phyloP scores from a whole-genome alignment of 2,797 vertebrate genomes.

The Gambusia yucatana region DNA sequence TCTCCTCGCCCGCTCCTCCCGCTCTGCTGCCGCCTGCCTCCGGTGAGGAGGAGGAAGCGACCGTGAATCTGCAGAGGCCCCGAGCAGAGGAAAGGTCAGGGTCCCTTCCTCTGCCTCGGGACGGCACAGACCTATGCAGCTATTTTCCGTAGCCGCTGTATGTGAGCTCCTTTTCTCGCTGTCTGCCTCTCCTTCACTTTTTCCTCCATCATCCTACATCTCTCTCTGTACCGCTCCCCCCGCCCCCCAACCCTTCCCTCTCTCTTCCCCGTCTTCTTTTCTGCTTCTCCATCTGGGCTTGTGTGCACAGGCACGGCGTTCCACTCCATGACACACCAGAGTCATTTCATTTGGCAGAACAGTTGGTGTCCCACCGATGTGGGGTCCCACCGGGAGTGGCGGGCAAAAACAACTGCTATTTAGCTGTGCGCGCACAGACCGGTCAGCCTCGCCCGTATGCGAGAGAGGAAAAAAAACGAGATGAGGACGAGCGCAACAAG shows the following conservation, averaged over 20 bases:
- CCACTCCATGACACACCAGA: conserved; percentile 73
- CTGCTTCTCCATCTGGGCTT: conserved; percentile 73
- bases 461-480: conserved; percentile 1
- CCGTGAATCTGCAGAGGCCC: conserved; percentile 68
- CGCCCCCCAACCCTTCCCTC: background rate
- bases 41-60: conserved; percentile 61
- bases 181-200: conserved; percentile 53
- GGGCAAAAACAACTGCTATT: conserved; percentile 57
- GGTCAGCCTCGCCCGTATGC: conserved; percentile 24
- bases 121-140: conserved; percentile 76
- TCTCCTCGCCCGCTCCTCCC: conserved; percentile 30
- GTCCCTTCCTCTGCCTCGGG: conserved; percentile 69
- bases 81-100: conserved; percentile 79
- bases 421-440: conserved; percentile 38
- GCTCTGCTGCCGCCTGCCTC: conserved; percentile 61
- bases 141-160: conserved; percentile 55
- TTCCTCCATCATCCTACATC: conserved; percentile 28
- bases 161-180: conserved; percentile 41
- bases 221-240: background rate
- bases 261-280: conserved; percentile 33
- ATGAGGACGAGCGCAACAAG: background rate
- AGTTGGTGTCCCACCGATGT: conserved; percentile 62
- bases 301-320: conserved; percentile 61
- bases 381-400: conserved; percentile 67
- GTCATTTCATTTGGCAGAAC: conserved; percentile 72